phyloP scores from a whole-genome alignment of 2,888 invertebrate genomes.

The Ennomos quercinarius region DNA sequence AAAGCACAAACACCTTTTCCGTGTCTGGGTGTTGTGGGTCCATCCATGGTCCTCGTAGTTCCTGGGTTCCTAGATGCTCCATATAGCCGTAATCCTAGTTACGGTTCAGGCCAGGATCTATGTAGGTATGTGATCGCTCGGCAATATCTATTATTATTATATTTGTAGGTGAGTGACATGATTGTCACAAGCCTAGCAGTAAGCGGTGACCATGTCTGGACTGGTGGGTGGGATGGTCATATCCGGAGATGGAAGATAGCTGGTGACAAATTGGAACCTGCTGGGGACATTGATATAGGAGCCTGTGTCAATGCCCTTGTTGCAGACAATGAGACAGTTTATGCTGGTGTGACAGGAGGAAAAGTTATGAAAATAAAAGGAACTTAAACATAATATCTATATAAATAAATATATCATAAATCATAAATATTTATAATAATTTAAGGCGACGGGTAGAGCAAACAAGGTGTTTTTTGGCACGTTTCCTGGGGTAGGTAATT shows the following conservation, averaged over 20 bases:
- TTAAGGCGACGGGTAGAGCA: no score
- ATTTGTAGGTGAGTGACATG: slow-evolving; percentile 73
- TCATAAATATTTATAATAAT: no score
- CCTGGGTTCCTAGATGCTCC: no score
- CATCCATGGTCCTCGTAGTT: no score
- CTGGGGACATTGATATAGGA: slow-evolving; percentile 69
- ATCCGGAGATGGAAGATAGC: slow-evolving; percentile 73
- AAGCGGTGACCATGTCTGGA: slow-evolving; percentile 76
- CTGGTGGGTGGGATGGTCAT: slow-evolving; percentile 85
- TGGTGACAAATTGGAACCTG: slow-evolving; percentile 60
- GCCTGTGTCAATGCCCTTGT: slow-evolving; percentile 70
- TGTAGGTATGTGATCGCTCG: no score
- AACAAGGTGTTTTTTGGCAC: no score
- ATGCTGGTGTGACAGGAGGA: slow-evolving; percentile 63
- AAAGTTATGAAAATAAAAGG: slow-evolving; percentile 56
- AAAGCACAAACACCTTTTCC: no score
- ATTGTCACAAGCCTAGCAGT: slow-evolving; percentile 79
- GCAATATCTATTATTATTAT: slow-evolving; percentile 11
- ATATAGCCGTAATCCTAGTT: no score
- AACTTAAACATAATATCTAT: slow-evolving; percentile 9
- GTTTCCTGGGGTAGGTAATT: no score
- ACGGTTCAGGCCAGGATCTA: no score
- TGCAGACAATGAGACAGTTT: slow-evolving; percentile 52
- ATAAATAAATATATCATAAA: no score
- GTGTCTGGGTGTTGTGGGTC: no score